phyloP scores from a whole-genome alignment of 2,888 invertebrate species.

The Blera fallax region DNA sequence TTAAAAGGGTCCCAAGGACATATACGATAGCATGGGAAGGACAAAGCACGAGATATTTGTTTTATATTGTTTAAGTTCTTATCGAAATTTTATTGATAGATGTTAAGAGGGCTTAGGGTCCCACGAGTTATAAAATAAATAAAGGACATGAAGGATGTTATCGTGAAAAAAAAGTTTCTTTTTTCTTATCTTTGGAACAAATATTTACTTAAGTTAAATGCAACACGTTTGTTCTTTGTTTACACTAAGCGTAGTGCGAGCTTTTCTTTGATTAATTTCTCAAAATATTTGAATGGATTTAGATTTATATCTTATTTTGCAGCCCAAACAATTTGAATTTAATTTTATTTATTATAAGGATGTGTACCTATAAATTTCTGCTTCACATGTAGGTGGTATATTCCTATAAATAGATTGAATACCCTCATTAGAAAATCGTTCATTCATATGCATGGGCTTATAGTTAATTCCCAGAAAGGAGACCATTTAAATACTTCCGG shows the following conservation, averaged over 20 bases:
- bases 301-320: background rate
- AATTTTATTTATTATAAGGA: background rate
- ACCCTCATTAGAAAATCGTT: too few species aligned
- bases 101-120: background rate
- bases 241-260: background rate
- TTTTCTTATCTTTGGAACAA: background rate
- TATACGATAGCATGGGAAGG: background rate
- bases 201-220: background rate
- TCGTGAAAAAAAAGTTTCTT: background rate
- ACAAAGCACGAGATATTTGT: constrained; percentile 17
- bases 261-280: background rate
- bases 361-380: too few species aligned
- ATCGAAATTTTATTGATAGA: constrained; percentile 27
- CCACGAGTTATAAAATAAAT: constrained; percentile 7
- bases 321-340: background rate
- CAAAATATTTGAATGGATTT: background rate
- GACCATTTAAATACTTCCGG: background rate
- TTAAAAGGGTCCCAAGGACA: constrained; percentile 20
- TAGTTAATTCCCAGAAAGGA: background rate
- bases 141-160: constrained; percentile 2
- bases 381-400: background rate
- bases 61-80: constrained; percentile 8
- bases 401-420: background rate
- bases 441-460: background rate
- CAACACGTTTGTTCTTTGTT: constrained; percentile 9